phyloP scores from a whole-genome alignment of 2,888 invertebrate species.

The Diadromus collaris region DNA sequence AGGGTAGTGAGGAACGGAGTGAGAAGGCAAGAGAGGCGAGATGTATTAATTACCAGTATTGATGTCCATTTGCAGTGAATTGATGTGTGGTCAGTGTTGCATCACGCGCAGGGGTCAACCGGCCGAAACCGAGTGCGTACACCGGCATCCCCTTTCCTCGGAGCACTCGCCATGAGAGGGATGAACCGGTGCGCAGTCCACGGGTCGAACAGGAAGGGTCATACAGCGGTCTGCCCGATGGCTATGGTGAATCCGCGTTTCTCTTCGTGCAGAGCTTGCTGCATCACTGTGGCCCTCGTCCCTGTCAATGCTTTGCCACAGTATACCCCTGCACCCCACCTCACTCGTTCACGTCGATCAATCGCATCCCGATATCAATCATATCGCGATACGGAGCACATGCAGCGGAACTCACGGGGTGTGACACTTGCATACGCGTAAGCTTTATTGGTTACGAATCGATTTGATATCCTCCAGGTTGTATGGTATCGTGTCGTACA shows the following conservation, averaged over 20 bases:
- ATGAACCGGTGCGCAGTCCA: constrained; percentile 66
- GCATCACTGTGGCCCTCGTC: constrained; percentile 48
- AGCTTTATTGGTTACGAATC: constrained; percentile 53
- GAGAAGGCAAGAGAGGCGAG: constrained; percentile 75
- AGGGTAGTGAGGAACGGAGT: constrained; percentile 60
- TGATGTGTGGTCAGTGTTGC: constrained; percentile 80
- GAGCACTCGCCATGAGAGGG: constrained; percentile 68
- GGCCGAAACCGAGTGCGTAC: constrained; percentile 74
- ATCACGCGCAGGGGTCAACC: constrained; percentile 79
- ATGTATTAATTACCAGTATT: constrained; percentile 81
- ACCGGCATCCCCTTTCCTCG: constrained; percentile 56
- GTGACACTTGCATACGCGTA: constrained; percentile 56
- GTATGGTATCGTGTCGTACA: not conserved
- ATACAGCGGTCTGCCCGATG: constrained; percentile 57
- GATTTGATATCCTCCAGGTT: constrained; percentile 21
- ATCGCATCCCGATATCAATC: constrained; percentile 70
- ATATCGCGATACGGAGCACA: constrained; percentile 65
- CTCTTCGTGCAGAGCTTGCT: constrained; percentile 52
- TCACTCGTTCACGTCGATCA: constrained; percentile 70
- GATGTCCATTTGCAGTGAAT: constrained; percentile 81
- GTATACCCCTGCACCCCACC: constrained; percentile 35
- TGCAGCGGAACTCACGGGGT: constrained; percentile 53
- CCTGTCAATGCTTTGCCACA: constrained; percentile 40
- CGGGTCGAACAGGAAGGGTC: constrained; percentile 46
- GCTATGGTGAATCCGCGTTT: constrained; percentile 59